phyloP scores from a whole-genome alignment of 2,113 vertebrate genomes.

The Lasiurus borealis region DNA sequence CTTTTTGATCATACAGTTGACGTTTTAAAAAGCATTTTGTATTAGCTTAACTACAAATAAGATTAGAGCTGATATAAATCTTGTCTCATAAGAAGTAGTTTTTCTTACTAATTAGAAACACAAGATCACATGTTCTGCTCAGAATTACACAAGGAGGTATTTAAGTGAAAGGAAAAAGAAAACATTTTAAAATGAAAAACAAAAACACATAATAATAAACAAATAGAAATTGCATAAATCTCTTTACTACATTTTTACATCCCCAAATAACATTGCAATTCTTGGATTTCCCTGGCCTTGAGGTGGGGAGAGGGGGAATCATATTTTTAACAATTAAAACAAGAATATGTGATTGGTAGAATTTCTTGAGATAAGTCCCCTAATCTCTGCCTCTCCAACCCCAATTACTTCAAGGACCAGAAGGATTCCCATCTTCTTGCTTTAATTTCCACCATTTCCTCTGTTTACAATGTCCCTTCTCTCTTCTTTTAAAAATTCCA shows the following conservation, averaged over 20 bases:
- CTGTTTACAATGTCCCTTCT: neutral
- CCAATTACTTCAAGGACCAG: neutral
- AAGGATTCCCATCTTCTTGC: constrained; percentile 4
- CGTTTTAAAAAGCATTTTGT: neutral
- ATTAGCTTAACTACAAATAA: constrained; percentile 44
- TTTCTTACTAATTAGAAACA: constrained; percentile 55
- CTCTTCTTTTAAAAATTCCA: constrained; percentile 45
- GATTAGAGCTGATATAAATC: constrained; percentile 48
- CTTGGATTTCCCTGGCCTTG: constrained; percentile 8
- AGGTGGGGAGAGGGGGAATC: neutral
- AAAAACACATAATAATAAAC: neutral
- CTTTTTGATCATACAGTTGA: neutral
- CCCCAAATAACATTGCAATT: neutral
- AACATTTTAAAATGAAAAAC: constrained; percentile 13
- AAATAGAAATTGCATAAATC: neutral
- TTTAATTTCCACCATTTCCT: neutral
- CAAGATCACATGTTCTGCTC: constrained; percentile 9
- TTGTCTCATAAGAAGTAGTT: neutral
- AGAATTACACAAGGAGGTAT: neutral
- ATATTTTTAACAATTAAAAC: constrained; percentile 45
- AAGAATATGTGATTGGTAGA: neutral
- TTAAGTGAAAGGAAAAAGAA: constrained; percentile 47
- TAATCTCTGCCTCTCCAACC: neutral
- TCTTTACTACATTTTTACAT: constrained; percentile 15
- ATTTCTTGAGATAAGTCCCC: neutral